phyloP scores from a whole-genome alignment of 2,113 vertebrate genomes.

The Dendropsophus ebraccatus region DNA sequence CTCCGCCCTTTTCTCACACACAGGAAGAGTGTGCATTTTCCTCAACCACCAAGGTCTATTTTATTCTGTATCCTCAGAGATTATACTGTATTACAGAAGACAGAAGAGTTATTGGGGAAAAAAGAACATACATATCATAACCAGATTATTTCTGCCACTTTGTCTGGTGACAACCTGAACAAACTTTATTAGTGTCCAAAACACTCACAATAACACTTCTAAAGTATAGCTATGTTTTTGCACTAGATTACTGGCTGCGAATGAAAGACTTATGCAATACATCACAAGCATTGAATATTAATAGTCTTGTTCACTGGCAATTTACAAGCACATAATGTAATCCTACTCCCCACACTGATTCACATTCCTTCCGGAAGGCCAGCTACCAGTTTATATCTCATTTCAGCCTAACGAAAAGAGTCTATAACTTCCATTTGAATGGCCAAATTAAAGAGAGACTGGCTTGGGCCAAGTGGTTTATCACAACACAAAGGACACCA shows the following conservation, averaged over 20 bases:
- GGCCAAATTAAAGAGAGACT: background rate
- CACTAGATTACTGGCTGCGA: background rate
- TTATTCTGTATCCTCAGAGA: too few relatives aligned
- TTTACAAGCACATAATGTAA: slow-evolving; percentile 17
- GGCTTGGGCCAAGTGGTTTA: background rate
- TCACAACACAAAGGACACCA: too few relatives aligned
- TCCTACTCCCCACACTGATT: background rate
- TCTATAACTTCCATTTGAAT: background rate
- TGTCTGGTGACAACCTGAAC: background rate
- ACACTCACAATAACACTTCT: background rate
- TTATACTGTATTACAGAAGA: too few relatives aligned
- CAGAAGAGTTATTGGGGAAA: too few relatives aligned
- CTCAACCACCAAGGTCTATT: too few relatives aligned
- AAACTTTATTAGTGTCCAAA: background rate
- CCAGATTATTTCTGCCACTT: background rate
- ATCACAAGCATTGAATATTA: background rate
- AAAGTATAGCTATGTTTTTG: background rate
- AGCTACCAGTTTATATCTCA: background rate
- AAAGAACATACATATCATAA: too few relatives aligned
- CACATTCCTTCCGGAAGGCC: background rate
- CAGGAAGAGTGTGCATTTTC: too few relatives aligned
- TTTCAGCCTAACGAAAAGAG: background rate
- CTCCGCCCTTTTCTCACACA: too few relatives aligned
- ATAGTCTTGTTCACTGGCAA: slow-evolving; percentile 9
- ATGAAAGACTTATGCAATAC: background rate